phyloP scores from a whole-genome alignment of 2,888 invertebrate species.

The Drosophila peninsularis region DNA sequence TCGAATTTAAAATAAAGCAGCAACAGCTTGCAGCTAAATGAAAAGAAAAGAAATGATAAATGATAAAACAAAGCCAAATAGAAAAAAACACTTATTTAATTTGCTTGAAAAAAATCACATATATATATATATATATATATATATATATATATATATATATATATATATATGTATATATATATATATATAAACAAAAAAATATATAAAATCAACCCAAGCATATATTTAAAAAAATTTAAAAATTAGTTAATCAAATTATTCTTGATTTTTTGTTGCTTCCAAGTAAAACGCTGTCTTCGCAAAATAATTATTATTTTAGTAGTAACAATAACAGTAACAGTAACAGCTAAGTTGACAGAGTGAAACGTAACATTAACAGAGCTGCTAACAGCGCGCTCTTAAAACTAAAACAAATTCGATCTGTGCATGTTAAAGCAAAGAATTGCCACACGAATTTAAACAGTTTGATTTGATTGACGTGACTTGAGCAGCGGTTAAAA shows the following conservation, averaged over 20 bases:
- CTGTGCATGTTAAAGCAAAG: constrained; percentile 16
- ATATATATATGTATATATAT: background rate
- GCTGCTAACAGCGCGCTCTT: background rate
- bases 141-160: background rate
- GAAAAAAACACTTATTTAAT: constrained; percentile 36
- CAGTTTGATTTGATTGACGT: constrained; percentile 22
- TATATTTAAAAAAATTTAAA: constrained; percentile 50
- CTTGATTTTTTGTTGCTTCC: constrained; percentile 65
- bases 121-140: background rate
- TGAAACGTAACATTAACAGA: constrained; percentile 4
- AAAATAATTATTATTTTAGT: constrained; percentile 62
- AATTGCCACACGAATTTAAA: constrained; percentile 27
- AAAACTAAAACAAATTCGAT: constrained; percentile 7
- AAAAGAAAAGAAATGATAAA: constrained; percentile 13
- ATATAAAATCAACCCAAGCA: too few relatives aligned
- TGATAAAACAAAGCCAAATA: constrained; percentile 62
- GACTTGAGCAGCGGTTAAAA: constrained; percentile 16
- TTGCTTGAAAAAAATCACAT: constrained; percentile 29
- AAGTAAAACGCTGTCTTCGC: constrained; percentile 75
- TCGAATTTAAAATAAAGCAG: constrained; percentile 76
- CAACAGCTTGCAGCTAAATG: constrained; percentile 52
- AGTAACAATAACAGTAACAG: constrained; percentile 26
- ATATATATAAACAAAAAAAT: too few relatives aligned
- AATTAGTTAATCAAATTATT: constrained; percentile 42
- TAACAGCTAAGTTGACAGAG: constrained; percentile 1